Evolutionary conservation across 1,140 invertebrate genomes (phyloP).

Genomic region (Episyrphus balteatus): DNA sequence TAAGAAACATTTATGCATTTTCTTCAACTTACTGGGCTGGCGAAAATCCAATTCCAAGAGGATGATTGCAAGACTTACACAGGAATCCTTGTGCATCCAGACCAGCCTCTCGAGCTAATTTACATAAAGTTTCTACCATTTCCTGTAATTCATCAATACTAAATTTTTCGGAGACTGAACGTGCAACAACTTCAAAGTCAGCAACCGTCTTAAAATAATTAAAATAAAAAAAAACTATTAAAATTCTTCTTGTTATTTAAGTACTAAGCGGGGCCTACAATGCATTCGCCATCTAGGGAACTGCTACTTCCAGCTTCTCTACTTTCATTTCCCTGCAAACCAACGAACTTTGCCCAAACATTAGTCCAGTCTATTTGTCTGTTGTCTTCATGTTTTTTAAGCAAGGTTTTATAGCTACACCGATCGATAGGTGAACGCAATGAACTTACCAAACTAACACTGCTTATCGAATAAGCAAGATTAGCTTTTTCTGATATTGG

Average conservation of each 20-base stretch:
- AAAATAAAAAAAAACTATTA: not conserved
- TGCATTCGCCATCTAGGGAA: conserved; percentile 1
- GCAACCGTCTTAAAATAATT: conserved; percentile 17
- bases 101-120: conserved; percentile 66
- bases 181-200: conserved; percentile 46
- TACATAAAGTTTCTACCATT: conserved; percentile 55
- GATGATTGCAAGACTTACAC: conserved; percentile 65
- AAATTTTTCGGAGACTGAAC: conserved; percentile 39
- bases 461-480: conserved; percentile 18
- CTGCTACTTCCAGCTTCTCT: too few relatives aligned
- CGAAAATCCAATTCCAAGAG: conserved; percentile 58
- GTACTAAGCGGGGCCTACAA: conserved; percentile 9
- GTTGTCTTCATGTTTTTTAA: conserved; percentile 42
- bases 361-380: conserved; percentile 26
- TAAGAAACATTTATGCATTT: too few relatives aligned
- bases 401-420: conserved; percentile 29
- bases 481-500: conserved; percentile 1
- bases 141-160: conserved; percentile 43
- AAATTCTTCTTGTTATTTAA: conserved; percentile 4
- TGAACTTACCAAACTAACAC: conserved; percentile 15
- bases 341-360: conserved; percentile 19
- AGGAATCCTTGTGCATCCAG: conserved; percentile 79
- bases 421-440: conserved; percentile 22
- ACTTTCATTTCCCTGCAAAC: too few relatives aligned
- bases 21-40: conserved; percentile 25